Evolutionary conservation across 2,113 vertebrate species (phyloP), one percentile per base, ranked within the genome.

Genomic region (Hyla sarda): DNA sequence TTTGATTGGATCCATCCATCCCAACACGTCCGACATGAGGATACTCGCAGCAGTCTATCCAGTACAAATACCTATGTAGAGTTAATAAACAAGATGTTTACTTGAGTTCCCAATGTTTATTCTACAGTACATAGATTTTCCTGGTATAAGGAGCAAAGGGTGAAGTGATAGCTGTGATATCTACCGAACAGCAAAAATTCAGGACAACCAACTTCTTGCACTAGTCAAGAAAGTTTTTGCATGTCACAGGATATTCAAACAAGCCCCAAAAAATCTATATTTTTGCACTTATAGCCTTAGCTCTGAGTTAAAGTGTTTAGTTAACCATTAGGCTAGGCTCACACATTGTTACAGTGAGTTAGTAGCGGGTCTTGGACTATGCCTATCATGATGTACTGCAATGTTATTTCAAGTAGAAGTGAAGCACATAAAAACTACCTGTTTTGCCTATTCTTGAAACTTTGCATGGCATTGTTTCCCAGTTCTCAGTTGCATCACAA

Each of bases 1-100:
- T 92, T 81, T 97, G 97, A 87, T 96, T 94, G 86, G 94, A 95
- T 48, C 98, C 98, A 89, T 99, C 98, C 98, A 99, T 99, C 85
- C 97, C 98, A 28, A 96, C 95, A 30, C 97, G 96, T 0, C 98
- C 97, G 69, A 99, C 96, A 84, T 98, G 93, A 58, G 98, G 96
- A 78, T 95, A 94, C 52, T 99, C 97, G 83, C 98, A 98, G 90
- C 97, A 99, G 89, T 99, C 97, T n/a, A 97, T 97, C 98, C 98
- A 99, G 91, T 99, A 99, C 71, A 98, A 91, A 90, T 96, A 98
- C 56, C 98, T 99, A 89, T 13, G 45, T 88, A 80, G 62, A 91
- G 79, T 89, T 32, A 90, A 85, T 82, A 88, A 48, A 14, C 67
- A 28, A 32, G 83, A 88, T 62, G 0, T 89, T 91, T 85, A 90